These are phyloP conservation scores for Drosophila pandora DNA, from an alignment of 1,140 invertebrate species.

Conservation along the genomic window DNA sequence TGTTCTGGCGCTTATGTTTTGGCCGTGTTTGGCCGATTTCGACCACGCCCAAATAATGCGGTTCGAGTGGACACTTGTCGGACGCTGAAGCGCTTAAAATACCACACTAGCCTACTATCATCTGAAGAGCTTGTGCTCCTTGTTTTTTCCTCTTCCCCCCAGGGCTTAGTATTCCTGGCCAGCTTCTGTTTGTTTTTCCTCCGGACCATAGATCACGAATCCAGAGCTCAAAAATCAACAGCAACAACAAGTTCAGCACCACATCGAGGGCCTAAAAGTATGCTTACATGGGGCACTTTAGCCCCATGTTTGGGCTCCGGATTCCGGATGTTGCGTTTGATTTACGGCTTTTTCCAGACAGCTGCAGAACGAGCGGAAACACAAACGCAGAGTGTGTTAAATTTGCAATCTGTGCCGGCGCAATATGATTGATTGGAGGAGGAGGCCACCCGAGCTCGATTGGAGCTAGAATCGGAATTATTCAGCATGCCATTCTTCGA, in stretches of 20 bases:
- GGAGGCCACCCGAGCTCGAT: background rate
- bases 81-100: constrained; percentile 7
- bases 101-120: constrained; percentile 29
- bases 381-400: constrained; percentile 23
- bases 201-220: constrained; percentile 24
- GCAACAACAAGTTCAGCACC: constrained; percentile 21
- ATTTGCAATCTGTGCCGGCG: constrained; percentile 17
- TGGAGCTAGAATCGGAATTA: background rate
- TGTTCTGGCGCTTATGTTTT: background rate
- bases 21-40: constrained; percentile 11
- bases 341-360: constrained; percentile 31
- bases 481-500: background rate
- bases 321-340: constrained; percentile 46
- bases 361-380: constrained; percentile 11
- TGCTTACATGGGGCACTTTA: constrained; percentile 20
- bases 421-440: constrained; percentile 21
- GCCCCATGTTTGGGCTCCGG: constrained; percentile 24
- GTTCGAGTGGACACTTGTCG: constrained; percentile 32
- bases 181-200: constrained; percentile 26
- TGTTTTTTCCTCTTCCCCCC: background rate
- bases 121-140: constrained; percentile 18
- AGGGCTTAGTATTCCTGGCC: background rate
- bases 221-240: constrained; percentile 48
- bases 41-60: background rate
- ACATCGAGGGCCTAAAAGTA: constrained; percentile 12